These are phyloP conservation scores for Amblyteles armatorius DNA, from an alignment of 2,888 invertebrate species.

Conservation along the genomic window DNA sequence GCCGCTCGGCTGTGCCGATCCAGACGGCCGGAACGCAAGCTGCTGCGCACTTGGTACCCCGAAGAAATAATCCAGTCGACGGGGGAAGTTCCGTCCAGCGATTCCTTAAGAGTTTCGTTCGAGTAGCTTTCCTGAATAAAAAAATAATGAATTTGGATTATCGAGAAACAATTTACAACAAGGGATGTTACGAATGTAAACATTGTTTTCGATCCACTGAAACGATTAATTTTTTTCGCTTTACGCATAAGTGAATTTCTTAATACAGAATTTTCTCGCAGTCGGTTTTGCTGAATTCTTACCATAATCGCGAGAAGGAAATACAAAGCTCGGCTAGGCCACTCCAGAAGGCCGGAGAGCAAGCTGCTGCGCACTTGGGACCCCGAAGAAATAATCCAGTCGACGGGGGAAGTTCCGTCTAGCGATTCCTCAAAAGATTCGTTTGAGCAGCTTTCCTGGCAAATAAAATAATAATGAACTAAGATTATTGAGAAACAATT, in stretches of 20 bases:
- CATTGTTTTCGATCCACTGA: too few species aligned
- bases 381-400: conserved; percentile 21
- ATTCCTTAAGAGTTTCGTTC: not conserved
- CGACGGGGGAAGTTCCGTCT: not conserved
- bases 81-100: not conserved
- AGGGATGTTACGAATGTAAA: not conserved
- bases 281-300: too few species aligned
- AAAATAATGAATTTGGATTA: not conserved
- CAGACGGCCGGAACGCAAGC: conserved; percentile 2
- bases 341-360: not conserved
- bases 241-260: too few species aligned
- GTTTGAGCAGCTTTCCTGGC: not conserved
- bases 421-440: not conserved
- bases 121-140: not conserved
- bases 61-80: conserved; percentile 23
- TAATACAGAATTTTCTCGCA: too few species aligned
- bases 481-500: not conserved
- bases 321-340: too few species aligned
- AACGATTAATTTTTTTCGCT: too few species aligned
- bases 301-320: too few species aligned
- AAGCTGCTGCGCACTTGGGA: conserved; percentile 13
- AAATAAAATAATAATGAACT: not conserved
- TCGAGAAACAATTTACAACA: not conserved
- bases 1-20: not conserved
- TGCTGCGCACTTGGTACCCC: conserved; percentile 17